A percentile compares a stretch with the other conserved stretches of the same genome.
Evolutionary conservation across 1,140 invertebrate genomes (phyloP).

Genomic region (Ceratitis capitata): DNA sequence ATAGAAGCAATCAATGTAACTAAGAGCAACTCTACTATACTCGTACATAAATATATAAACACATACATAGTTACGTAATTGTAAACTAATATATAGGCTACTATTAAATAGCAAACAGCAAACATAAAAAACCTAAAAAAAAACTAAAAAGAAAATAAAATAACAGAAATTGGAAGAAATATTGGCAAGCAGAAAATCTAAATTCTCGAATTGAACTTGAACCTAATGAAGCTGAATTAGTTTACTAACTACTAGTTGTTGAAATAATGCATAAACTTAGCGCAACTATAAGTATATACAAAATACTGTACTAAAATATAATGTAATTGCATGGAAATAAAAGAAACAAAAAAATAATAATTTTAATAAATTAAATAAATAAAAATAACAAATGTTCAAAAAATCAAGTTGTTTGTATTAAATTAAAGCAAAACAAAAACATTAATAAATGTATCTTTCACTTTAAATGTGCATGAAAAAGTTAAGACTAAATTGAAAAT

Average conservation of each 20-base stretch:
- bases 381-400: slow-evolving; percentile 2
- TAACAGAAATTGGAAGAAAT: background rate
- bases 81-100: background rate
- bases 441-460: slow-evolving; percentile 23
- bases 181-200: background rate
- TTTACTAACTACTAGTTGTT: slow-evolving; percentile 12
- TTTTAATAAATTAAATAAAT: background rate
- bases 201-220: background rate
- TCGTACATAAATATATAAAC: background rate
- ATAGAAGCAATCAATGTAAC: slow-evolving; percentile 25
- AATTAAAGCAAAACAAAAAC: background rate
- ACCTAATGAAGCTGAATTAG: background rate
- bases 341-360: background rate
- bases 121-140: background rate
- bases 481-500: slow-evolving; percentile 13
- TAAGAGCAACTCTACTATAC: slow-evolving; percentile 8
- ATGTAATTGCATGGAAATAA: background rate
- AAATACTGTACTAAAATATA: background rate
- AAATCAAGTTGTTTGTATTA: background rate
- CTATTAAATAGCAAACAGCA: background rate
- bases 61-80: background rate
- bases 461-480: slow-evolving; percentile 19
- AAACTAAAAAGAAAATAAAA: background rate
- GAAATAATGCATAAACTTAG: slow-evolving; percentile 22
- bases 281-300: background rate